Evolutionary conservation across 2,113 vertebrate genomes (phyloP).

Genomic region (Apistogramma diplotaenia): DNA sequence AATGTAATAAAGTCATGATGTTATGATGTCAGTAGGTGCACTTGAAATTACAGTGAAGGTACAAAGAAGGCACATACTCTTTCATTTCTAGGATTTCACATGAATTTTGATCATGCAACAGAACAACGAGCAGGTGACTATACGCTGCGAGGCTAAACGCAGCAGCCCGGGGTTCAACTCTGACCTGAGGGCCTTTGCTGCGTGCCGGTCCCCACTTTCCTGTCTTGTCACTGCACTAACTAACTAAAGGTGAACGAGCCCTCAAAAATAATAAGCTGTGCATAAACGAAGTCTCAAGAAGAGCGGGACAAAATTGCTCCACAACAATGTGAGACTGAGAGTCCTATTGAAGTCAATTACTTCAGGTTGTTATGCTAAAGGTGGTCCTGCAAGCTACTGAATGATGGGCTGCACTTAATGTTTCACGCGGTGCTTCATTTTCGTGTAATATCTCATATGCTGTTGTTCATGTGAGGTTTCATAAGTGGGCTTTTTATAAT

Average conservation of each 20-base stretch:
- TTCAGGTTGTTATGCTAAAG: background rate
- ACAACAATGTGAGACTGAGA: too few species aligned
- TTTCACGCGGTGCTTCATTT: background rate
- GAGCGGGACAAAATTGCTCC: background rate
- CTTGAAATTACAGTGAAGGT: background rate
- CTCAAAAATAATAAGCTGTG: background rate
- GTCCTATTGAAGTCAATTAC: background rate
- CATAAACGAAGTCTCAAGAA: background rate
- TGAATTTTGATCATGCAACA: background rate
- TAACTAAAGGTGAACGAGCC: background rate
- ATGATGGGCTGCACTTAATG: background rate
- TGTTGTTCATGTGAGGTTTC: background rate
- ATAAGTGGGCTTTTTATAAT: too few species aligned
- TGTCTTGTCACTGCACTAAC: background rate
- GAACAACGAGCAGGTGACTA: background rate
- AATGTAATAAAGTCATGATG: too few species aligned
- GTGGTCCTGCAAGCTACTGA: background rate
- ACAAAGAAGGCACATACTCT: background rate
- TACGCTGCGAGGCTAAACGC: background rate
- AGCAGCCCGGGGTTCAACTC: background rate
- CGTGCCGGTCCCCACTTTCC: background rate
- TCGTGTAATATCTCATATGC: background rate
- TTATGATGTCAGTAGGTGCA: background rate
- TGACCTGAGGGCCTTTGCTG: background rate
- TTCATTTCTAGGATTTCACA: background rate